phyloP scores from a whole-genome alignment of 2,888 invertebrate genomes.

The Graphium colonna region DNA sequence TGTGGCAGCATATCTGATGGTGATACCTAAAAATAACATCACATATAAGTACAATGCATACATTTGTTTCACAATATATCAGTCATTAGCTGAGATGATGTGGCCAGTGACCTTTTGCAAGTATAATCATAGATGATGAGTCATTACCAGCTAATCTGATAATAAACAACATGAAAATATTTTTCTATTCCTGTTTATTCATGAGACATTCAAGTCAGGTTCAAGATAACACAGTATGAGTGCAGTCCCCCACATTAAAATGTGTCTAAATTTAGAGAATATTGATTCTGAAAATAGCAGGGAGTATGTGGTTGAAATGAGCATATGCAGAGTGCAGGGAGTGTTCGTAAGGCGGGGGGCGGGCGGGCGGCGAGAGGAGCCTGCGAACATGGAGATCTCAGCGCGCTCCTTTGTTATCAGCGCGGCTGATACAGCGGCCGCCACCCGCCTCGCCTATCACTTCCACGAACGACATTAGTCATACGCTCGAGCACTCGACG shows the following conservation, averaged over 20 bases:
- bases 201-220: conserved; percentile 5
- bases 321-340: conserved; percentile 38
- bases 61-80: conserved; percentile 46
- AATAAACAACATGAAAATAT: conserved; percentile 48
- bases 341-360: conserved; percentile 17
- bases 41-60: conserved; percentile 42
- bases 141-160: conserved; percentile 60
- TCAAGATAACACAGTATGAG: conserved; percentile 42
- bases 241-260: conserved; percentile 62
- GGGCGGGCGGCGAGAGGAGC: conserved; percentile 17
- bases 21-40: conserved; percentile 81
- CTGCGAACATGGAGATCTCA: conserved; percentile 30
- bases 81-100: conserved; percentile 56
- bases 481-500: conserved; percentile 73
- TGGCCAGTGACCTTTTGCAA: conserved; percentile 70
- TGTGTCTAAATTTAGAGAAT: conserved; percentile 74
- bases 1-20: conserved; percentile 88
- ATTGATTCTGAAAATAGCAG: conserved; percentile 74
- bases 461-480: conserved; percentile 79
- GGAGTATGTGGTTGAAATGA: conserved; percentile 40
- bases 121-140: conserved; percentile 70
- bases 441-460: conserved; percentile 70
- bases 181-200: conserved; percentile 27
- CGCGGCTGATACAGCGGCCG: conserved; percentile 58
- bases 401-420: conserved; percentile 76